These are phyloP conservation scores for Panopea generosa DNA, from an alignment of 2,888 invertebrate species.

Conservation along the genomic window DNA sequence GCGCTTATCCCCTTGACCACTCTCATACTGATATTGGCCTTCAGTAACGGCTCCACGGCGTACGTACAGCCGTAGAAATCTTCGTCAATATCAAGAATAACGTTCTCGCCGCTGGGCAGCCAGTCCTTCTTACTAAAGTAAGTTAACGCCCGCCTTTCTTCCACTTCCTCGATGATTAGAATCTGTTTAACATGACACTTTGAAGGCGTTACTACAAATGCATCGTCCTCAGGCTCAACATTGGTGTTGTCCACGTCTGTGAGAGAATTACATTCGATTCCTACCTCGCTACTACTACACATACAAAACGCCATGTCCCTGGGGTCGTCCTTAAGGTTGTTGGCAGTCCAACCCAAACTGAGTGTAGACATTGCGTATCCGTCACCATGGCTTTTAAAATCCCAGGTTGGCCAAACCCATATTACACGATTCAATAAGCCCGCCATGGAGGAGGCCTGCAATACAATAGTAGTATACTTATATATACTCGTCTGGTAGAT, in stretches of 20 bases:
- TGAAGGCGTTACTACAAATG: slow-evolving; percentile 38
- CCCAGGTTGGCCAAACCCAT: slow-evolving; percentile 81
- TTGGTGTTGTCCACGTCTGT: not conserved
- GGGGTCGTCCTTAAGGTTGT: not conserved
- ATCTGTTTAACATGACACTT: slow-evolving; percentile 62
- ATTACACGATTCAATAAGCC: slow-evolving; percentile 74
- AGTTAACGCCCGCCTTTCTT: slow-evolving; percentile 63
- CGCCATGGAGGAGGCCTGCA: slow-evolving; percentile 73
- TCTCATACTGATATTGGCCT: slow-evolving; percentile 54
- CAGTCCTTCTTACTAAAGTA: slow-evolving; percentile 48
- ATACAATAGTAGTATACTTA: too few species aligned
- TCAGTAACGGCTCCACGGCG: slow-evolving; percentile 65
- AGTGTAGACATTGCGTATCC: slow-evolving; percentile 47
- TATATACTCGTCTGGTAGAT: too few species aligned
- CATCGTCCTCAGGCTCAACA: slow-evolving; percentile 25
- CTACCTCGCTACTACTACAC: slow-evolving; percentile 51
- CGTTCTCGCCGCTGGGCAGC: slow-evolving; percentile 46
- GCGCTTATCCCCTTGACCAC: slow-evolving; percentile 59
- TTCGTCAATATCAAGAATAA: slow-evolving; percentile 79
- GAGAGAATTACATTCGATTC: slow-evolving; percentile 31
- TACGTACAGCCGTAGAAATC: slow-evolving; percentile 78
- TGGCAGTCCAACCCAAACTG: slow-evolving; percentile 56
- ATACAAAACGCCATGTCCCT: slow-evolving; percentile 59
- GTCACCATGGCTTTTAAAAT: slow-evolving; percentile 58
- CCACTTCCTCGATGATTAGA: slow-evolving; percentile 65